phyloP scores from a whole-genome alignment of 2,888 invertebrate species.

The Coleophora deauratella region DNA sequence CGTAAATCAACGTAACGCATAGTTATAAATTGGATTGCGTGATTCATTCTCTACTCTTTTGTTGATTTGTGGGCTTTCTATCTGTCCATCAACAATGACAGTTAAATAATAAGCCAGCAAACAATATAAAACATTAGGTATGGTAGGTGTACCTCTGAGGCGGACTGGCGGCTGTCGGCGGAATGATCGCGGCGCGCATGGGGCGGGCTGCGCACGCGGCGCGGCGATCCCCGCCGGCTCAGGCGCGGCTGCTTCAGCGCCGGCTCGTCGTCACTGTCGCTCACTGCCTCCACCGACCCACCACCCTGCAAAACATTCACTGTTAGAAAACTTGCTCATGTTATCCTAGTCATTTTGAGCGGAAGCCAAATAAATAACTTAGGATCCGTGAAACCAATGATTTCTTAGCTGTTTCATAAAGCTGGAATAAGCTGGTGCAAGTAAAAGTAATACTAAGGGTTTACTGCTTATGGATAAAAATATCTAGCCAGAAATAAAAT shows the following conservation, averaged over 20 bases:
- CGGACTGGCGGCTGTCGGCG: constrained; percentile 58
- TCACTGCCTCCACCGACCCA: constrained; percentile 57
- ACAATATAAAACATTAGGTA: neutral
- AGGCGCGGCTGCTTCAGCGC: constrained; percentile 83
- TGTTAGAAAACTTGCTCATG: neutral
- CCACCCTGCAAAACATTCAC: constrained; percentile 67
- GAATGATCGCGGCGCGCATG: constrained; percentile 41
- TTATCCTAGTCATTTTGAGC: neutral
- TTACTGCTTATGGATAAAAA: too few species aligned
- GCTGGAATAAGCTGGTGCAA: too few species aligned
- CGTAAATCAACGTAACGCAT: neutral
- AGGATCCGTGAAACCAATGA: too few species aligned
- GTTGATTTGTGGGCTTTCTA: neutral
- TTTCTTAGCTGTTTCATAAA: too few species aligned
- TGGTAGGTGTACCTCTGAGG: constrained; percentile 46
- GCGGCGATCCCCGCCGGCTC: constrained; percentile 50
- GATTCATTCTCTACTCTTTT: neutral
- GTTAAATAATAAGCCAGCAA: too few species aligned
- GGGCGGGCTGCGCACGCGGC: constrained; percentile 47
- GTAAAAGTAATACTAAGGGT: too few species aligned
- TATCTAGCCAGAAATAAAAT: too few species aligned
- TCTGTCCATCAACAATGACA: too few species aligned
- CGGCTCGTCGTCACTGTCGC: constrained; percentile 85
- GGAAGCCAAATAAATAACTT: neutral
- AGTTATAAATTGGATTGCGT: neutral